These are phyloP conservation scores for Drosophila sp. DNA, from an alignment of 1,140 invertebrate species.

Conservation along the genomic window DNA sequence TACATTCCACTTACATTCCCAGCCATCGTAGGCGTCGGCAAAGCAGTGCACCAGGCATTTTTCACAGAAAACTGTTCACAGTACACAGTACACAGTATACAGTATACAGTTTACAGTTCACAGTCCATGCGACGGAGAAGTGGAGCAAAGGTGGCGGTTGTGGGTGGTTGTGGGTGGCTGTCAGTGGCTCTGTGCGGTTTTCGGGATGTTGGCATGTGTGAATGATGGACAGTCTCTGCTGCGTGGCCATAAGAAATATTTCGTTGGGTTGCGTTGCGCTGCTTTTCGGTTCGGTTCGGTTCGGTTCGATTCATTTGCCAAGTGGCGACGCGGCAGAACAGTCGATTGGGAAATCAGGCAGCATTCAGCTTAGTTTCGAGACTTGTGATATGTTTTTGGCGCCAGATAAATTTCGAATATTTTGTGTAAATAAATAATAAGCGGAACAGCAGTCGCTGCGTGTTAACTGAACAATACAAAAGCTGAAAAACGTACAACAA, in stretches of 20 bases:
- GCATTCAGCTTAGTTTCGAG: conserved; percentile 3
- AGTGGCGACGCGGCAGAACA: conserved; percentile 27
- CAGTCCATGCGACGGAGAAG: background rate
- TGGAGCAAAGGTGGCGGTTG: background rate
- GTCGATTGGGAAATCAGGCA: conserved; percentile 19
- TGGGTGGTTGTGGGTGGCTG: background rate
- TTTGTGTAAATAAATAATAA: conserved; percentile 52
- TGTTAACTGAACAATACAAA: conserved; percentile 24
- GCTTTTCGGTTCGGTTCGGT: no score
- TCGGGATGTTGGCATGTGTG: conserved; percentile 1
- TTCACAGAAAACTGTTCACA: conserved; percentile 9
- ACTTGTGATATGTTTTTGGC: conserved; percentile 52
- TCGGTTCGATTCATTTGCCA: conserved; percentile 31
- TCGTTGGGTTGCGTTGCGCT: no score
- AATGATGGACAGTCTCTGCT: conserved; percentile 25
- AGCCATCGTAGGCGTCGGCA: conserved; percentile 24
- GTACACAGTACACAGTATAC: no score
- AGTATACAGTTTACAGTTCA: no score
- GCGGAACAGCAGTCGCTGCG: conserved; percentile 4
- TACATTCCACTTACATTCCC: conserved; percentile 2
- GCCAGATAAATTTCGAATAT: conserved; percentile 44
- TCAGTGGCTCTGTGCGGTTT: background rate
- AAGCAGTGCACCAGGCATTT: conserved; percentile 42
- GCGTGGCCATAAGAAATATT: conserved; percentile 3
- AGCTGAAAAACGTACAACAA: background rate